These are phyloP conservation scores for Tribolium castaneum DNA, from an alignment of 1,140 invertebrate species.

Conservation along the genomic window DNA sequence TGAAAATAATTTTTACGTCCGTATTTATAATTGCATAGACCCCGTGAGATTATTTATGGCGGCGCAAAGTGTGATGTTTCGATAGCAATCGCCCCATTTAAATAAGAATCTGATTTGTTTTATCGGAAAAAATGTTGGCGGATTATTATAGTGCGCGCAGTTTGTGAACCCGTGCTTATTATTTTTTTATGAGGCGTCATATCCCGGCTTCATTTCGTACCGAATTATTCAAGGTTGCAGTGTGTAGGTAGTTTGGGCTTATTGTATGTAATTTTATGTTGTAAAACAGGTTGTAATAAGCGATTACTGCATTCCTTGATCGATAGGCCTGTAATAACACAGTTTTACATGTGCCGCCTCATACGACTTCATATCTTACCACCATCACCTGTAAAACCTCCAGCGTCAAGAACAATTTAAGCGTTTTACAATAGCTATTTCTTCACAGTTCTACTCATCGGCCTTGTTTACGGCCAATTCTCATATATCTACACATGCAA, in stretches of 20 bases:
- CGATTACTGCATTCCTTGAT: conserved; percentile 42
- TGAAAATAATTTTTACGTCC: conserved; percentile 33
- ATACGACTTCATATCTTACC: conserved; percentile 32
- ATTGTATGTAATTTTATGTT: conserved; percentile 37
- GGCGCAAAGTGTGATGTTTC: conserved; percentile 1
- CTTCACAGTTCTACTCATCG: not conserved
- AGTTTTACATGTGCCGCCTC: conserved; percentile 39
- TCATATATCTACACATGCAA: conserved; percentile 26
- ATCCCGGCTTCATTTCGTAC: conserved; percentile 10
- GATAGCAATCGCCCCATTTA: not conserved
- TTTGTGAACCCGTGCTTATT: conserved; percentile 20
- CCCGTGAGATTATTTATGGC: conserved; percentile 25
- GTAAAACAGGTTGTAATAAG: conserved; percentile 41
- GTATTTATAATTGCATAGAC: conserved; percentile 35
- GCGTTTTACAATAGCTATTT: conserved; percentile 1
- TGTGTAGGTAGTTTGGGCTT: conserved; percentile 37
- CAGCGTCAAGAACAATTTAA: conserved; percentile 17
- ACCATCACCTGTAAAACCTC: conserved; percentile 19
- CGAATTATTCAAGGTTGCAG: conserved; percentile 34
- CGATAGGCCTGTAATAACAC: conserved; percentile 38
- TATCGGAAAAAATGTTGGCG: not conserved
- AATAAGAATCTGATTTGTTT: conserved; percentile 1
- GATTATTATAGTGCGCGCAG: conserved; percentile 22
- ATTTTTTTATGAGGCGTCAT: conserved; percentile 27
- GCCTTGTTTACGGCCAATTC: conserved; percentile 29